Percentiles rank a stretch among this genome's conserved stretches.
Evolutionary conservation across 1,140 invertebrate species (phyloP).

Genomic region (Kradibia gibbosae): DNA sequence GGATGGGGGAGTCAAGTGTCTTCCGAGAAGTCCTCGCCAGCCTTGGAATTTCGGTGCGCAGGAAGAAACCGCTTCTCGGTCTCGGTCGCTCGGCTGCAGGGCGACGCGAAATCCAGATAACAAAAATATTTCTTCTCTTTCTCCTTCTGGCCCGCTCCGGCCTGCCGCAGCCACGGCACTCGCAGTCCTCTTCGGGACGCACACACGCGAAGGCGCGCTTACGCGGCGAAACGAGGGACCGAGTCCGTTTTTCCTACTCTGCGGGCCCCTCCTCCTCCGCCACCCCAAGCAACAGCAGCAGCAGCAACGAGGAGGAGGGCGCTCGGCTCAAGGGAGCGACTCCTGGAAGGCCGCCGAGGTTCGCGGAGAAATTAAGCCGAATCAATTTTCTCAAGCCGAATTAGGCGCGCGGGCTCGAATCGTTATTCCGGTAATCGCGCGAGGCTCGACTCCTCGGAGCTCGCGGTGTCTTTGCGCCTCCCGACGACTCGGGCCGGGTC

Average conservation of each 20-base stretch:
- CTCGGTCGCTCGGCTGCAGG: not conserved
- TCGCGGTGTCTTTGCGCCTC: not conserved
- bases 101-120: slow-evolving; percentile 46
- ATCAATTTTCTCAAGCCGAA: slow-evolving; percentile 49
- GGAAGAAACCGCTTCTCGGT: slow-evolving; percentile 21
- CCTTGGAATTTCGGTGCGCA: slow-evolving; percentile 44
- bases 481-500: not conserved
- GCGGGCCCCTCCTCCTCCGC: not conserved
- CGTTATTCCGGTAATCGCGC: slow-evolving; percentile 35
- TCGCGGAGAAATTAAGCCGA: slow-evolving; percentile 45
- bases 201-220: not conserved
- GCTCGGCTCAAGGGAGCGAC: slow-evolving; percentile 7
- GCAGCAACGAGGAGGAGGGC: too few species aligned
- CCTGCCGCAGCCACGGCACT: too few species aligned
- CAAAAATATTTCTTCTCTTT: slow-evolving; percentile 44
- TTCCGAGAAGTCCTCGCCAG: slow-evolving; percentile 46
- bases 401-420: slow-evolving; percentile 24
- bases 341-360: slow-evolving; percentile 31
- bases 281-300: not conserved
- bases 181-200: not conserved
- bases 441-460: not conserved
- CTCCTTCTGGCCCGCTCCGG: too few species aligned
- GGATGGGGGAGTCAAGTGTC: slow-evolving; percentile 23
- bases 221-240: not conserved
- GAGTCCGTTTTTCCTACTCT: slow-evolving; percentile 34